A percentile compares a stretch with the other conserved stretches of the same genome.
Conservation (phyloP, 2,888 invertebrate genomes). For the Polylopha cassiicola region DNA sequence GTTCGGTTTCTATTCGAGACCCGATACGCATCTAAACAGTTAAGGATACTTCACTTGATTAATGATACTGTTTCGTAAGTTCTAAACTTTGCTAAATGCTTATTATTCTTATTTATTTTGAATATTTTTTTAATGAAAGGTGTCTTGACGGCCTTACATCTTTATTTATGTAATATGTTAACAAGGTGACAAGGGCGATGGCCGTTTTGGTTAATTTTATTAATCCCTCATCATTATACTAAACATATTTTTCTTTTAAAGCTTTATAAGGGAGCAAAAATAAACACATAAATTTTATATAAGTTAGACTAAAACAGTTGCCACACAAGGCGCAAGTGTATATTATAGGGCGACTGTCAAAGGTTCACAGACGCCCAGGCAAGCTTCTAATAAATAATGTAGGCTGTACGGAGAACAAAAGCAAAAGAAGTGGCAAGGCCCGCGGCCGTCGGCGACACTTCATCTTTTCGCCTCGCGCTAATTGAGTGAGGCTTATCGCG, state of each 20-base stretch:
- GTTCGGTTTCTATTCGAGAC: slow-evolving; percentile 33
- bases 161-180: too few species aligned
- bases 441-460: slow-evolving; percentile 40
- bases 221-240: too few species aligned
- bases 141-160: slow-evolving; percentile 10
- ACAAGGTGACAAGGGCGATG: too few species aligned
- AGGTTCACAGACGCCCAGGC: slow-evolving; percentile 21
- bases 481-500: slow-evolving; percentile 43
- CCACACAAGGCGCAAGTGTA: too few species aligned
- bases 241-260: too few species aligned
- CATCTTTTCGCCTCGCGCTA: slow-evolving; percentile 43
- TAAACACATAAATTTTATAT: too few species aligned
- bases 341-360: too few species aligned
- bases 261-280: too few species aligned
- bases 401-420: slow-evolving; percentile 32
- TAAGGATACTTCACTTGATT: slow-evolving; percentile 15
- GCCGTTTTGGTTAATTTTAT: too few species aligned
- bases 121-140: slow-evolving; percentile 7
- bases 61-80: slow-evolving; percentile 10
- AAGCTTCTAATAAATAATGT: slow-evolving; percentile 41
- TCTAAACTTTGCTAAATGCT: neutral
- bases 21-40: slow-evolving; percentile 24
- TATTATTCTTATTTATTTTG: neutral
- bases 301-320: too few species aligned
- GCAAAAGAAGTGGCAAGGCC: slow-evolving; percentile 36